These are phyloP conservation scores for Esperia sulphurella DNA, from an alignment of 2,888 invertebrate genomes.

Conservation along the genomic window DNA sequence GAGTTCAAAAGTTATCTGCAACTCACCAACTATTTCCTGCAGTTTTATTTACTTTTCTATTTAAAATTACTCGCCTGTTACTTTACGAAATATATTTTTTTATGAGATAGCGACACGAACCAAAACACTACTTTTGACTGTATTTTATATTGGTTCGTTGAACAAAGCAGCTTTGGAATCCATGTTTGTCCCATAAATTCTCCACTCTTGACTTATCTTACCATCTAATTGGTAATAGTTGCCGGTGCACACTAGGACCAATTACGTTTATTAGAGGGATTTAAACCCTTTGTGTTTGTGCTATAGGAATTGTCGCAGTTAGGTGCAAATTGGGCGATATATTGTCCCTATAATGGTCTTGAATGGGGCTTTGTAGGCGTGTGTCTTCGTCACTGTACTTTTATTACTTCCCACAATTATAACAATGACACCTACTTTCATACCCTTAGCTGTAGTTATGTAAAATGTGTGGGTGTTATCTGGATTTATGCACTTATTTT, in stretches of 20 bases:
- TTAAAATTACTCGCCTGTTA: no score
- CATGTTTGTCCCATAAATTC: constrained; percentile 18
- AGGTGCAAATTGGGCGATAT: constrained; percentile 57
- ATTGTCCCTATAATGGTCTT: constrained; percentile 38
- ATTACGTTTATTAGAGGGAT: constrained; percentile 59
- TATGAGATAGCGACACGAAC: no score
- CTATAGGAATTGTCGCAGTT: constrained; percentile 43
- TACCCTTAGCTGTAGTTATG: no score
- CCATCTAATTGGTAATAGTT: constrained; percentile 45
- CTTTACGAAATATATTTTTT: no score
- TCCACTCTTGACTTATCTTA: constrained; percentile 18
- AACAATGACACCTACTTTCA: not conserved
- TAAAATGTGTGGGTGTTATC: not conserved
- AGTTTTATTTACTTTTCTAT: no score
- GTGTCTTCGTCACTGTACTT: constrained; percentile 33
- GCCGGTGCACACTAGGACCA: constrained; percentile 36
- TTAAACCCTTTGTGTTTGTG: constrained; percentile 12
- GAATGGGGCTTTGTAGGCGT: constrained; percentile 27
- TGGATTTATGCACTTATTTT: not conserved
- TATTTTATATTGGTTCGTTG: not conserved
- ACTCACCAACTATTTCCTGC: not conserved
- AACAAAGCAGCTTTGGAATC: constrained; percentile 17
- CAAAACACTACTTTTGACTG: no score
- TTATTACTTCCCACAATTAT: constrained; percentile 48
- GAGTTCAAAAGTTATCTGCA: not conserved